Evolutionary conservation across 1,140 invertebrate species (phyloP).

Genomic region (Calliopsis andreniformis): DNA sequence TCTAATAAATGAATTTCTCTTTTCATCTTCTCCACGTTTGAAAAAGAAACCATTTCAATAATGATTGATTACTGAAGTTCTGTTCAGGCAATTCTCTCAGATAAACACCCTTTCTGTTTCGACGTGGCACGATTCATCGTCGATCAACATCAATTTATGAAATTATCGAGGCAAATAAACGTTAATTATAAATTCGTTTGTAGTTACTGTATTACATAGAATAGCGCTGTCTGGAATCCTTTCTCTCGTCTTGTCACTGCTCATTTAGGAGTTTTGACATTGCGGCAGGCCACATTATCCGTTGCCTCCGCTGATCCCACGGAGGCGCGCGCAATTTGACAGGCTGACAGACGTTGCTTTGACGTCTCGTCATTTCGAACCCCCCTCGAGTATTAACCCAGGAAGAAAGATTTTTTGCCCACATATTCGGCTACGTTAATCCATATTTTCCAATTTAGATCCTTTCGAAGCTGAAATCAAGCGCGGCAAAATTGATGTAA

Average conservation of each 20-base stretch:
- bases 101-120: too few relatives aligned
- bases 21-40: too few relatives aligned
- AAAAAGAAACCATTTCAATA: too few relatives aligned
- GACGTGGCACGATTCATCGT: neutral
- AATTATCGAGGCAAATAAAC: slow-evolving; percentile 3
- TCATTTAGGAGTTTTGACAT: slow-evolving; percentile 56
- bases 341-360: slow-evolving; percentile 50
- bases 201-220: neutral
- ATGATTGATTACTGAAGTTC: too few relatives aligned
- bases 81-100: too few relatives aligned
- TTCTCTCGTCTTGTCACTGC: slow-evolving; percentile 13
- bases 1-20: too few relatives aligned
- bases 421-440: neutral
- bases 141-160: too few relatives aligned
- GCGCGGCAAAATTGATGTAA: neutral
- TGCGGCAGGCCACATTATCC: slow-evolving; percentile 53
- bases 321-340: slow-evolving; percentile 27
- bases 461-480: neutral
- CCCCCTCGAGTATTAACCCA: neutral
- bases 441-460: neutral
- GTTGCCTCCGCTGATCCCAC: slow-evolving; percentile 19
- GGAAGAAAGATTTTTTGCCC: slow-evolving; percentile 4
- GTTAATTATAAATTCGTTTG: neutral
- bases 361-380: slow-evolving; percentile 44
- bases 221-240: slow-evolving; percentile 9